Percentiles rank a stretch among this genome's conserved stretches.
Evolutionary conservation across 1,140 invertebrate genomes (phyloP).

Genomic region (Drosophila equinoxialis): DNA sequence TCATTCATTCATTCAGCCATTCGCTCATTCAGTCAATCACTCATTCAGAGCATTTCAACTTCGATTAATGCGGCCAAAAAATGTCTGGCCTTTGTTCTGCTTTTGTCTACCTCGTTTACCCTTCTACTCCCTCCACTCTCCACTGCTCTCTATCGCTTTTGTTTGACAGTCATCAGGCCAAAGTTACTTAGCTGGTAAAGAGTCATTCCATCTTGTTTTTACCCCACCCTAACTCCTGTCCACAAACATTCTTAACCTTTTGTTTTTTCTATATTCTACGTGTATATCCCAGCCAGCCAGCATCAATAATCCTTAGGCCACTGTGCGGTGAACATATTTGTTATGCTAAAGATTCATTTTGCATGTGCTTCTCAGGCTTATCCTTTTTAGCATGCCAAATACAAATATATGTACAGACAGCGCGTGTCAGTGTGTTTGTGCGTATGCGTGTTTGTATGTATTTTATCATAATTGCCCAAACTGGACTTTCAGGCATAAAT

Average conservation of each 20-base stretch:
- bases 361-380: constrained; percentile 47
- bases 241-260: neutral
- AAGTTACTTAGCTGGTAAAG: constrained; percentile 24
- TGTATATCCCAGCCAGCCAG: neutral
- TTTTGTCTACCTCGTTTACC: neutral
- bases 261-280: neutral
- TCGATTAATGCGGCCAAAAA: constrained; percentile 71
- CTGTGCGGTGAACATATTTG: constrained; percentile 44
- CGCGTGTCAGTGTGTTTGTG: constrained; percentile 1
- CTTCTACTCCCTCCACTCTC: too few relatives aligned
- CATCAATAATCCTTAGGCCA: constrained; percentile 33
- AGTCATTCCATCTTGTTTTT: constrained; percentile 25
- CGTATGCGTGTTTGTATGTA: neutral
- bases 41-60: constrained; percentile 54
- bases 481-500: constrained; percentile 37
- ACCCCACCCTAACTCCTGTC: neutral
- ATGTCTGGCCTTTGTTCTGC: constrained; percentile 32
- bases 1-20: constrained; percentile 23
- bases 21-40: constrained; percentile 31
- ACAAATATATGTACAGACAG: constrained; percentile 21
- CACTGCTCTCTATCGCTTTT: constrained; percentile 25
- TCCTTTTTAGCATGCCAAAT: constrained; percentile 40
- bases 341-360: constrained; percentile 62
- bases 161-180: constrained; percentile 55
- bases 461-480: constrained; percentile 3